Percentiles rank a stretch among this genome's conserved stretches.
Conservation (phyloP, 2,797 vertebrate species). For the Argyrosomus regius region DNA sequence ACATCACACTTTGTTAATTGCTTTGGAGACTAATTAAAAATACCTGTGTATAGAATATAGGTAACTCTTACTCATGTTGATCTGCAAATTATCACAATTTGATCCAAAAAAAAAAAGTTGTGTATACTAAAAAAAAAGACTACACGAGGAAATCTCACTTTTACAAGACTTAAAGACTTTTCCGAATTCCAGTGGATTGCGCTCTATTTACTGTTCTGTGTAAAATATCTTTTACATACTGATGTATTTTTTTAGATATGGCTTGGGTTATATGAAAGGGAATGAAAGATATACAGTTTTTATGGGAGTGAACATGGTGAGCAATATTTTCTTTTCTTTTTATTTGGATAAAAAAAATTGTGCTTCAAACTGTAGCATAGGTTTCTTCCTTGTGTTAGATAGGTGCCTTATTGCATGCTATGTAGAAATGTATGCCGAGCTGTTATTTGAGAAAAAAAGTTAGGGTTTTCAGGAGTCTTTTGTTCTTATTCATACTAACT, state of each 20-base stretch:
- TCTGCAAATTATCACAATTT: conserved; percentile 76
- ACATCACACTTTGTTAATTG: conserved; percentile 72
- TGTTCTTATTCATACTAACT: conserved; percentile 85
- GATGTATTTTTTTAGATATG: conserved; percentile 90
- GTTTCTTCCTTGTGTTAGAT: conserved; percentile 90
- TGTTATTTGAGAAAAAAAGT: conserved; percentile 80
- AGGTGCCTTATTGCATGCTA: conserved; percentile 92
- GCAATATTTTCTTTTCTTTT: conserved; percentile 81
- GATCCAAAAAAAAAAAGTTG: conserved; percentile 70
- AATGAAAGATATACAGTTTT: conserved; percentile 85
- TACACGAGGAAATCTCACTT: conserved; percentile 68
- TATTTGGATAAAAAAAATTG: conserved; percentile 84
- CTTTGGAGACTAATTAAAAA: conserved; percentile 75
- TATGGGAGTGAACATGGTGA: conserved; percentile 86
- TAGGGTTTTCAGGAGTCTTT: conserved; percentile 82
- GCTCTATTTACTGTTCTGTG: conserved; percentile 86
- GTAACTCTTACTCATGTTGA: conserved; percentile 76
- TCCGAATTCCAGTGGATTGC: conserved; percentile 77
- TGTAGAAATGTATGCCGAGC: conserved; percentile 89
- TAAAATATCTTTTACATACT: conserved; percentile 89
- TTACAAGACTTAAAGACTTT: conserved; percentile 75
- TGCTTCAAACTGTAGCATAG: conserved; percentile 89
- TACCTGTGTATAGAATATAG: conserved; percentile 80
- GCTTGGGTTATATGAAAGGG: conserved; percentile 88
- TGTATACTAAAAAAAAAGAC: conserved; percentile 81